Evolutionary conservation across 2,797 vertebrate species (phyloP), one percentile per base, ranked within the genome.

Genomic region (Poecilia wingei): DNA sequence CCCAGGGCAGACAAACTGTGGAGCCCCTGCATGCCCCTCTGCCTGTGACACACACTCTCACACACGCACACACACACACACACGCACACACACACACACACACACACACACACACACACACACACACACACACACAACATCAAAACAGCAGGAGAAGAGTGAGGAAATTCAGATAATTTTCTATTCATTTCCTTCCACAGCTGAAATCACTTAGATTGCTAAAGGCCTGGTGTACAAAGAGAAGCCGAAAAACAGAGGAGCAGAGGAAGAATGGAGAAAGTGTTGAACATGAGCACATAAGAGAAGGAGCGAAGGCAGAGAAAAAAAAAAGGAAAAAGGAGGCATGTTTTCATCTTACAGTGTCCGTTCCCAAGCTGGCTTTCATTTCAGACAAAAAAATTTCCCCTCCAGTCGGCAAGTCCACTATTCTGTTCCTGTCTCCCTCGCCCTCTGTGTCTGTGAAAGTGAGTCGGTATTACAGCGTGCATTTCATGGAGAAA

Each of bases 381-480:
- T 91, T 90, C 85, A 89, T 90, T 88, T 82, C 79, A 14, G 74
- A 82, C 87, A 90, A 89, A 53, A 16, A 53, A 93, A 90, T 90
- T 93, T 91, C 94, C 94, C 92, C 92, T 91, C 92, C 92, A 84
- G 90, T 94, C 94, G 86, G 89, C 90, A 95, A 94, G 92, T 95
- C 92, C 95, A 90, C 92, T 89, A 84, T 85, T 92, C 90, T 90
- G 84, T 92, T 91, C 86, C 89, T 86, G 85, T 89, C 87, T 90
- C 87, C 89, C 91, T 91, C 92, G 89, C 93, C 86, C 92, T 90
- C 92, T 91, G 93, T 94, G 93, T 93, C 88, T 96, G 94, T 93
- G 95, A 96, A 95, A 96, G 94, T 89, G 92, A 95, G 95, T 97
- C 95, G 94, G 95, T 96, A 95, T 96, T 96, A 95, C 95, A 96